phyloP scores from a whole-genome alignment of 2,888 invertebrate species.

The Caenorhabditis zanzibari region DNA sequence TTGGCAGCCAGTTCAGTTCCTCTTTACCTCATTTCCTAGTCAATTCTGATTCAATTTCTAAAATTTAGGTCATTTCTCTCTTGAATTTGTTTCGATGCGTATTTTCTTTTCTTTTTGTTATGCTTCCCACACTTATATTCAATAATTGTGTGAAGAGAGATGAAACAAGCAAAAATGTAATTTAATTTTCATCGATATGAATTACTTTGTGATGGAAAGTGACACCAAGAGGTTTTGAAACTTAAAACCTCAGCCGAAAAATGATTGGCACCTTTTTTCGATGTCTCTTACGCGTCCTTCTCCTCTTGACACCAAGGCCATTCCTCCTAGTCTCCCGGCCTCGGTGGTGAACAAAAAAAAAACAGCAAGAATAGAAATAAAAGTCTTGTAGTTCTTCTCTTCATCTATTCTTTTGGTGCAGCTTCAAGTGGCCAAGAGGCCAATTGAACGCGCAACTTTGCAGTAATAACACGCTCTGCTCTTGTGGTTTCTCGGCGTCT shows the following conservation, averaged over 20 bases:
- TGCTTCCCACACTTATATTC: constrained; percentile 12
- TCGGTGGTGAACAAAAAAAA: constrained; percentile 33
- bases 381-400: constrained; percentile 26
- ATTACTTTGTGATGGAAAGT: constrained; percentile 5
- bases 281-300: constrained; percentile 30
- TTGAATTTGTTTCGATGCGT: background rate
- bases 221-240: constrained; percentile 40
- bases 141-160: constrained; percentile 14
- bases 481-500: constrained; percentile 38
- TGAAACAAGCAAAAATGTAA: background rate
- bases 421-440: constrained; percentile 59
- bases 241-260: constrained; percentile 33
- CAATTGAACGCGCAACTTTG: constrained; percentile 64
- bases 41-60: constrained; percentile 4
- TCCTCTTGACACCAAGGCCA: constrained; percentile 61
- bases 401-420: constrained; percentile 47
- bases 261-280: constrained; percentile 60
- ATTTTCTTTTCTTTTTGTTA: background rate
- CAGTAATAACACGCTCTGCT: constrained; percentile 55
- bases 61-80: constrained; percentile 34
- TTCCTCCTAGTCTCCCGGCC: constrained; percentile 37
- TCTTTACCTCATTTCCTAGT: constrained; percentile 31
- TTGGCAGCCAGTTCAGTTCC: constrained; percentile 24
- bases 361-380: constrained; percentile 26
- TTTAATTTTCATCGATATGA: constrained; percentile 22